Evolutionary conservation across 2,888 invertebrate species (phyloP).

Genomic region (Beris morrisii): DNA sequence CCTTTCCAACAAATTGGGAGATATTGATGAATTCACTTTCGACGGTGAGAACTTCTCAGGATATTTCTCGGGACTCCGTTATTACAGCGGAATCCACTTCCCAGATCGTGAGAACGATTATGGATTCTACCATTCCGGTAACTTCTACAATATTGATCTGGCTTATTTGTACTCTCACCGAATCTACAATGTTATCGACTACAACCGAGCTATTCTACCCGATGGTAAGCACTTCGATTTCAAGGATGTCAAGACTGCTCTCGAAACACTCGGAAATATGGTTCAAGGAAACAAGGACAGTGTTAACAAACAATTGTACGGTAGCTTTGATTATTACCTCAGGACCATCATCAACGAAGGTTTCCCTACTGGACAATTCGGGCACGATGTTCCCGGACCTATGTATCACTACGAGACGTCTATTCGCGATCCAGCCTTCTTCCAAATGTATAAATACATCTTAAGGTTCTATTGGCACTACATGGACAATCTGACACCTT

Average conservation of each 20-base stretch:
- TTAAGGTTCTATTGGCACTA: conserved; percentile 62
- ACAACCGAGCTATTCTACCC: conserved; percentile 58
- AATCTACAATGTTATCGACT: conserved; percentile 63
- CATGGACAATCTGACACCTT: conserved; percentile 63
- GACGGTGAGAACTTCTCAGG: conserved; percentile 62
- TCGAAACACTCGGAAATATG: conserved; percentile 60
- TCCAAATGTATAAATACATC: conserved; percentile 67
- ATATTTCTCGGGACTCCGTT: conserved; percentile 65
- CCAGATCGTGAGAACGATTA: conserved; percentile 64
- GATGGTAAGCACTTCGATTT: conserved; percentile 51
- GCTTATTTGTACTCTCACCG: conserved; percentile 62
- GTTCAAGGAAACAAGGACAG: conserved; percentile 62
- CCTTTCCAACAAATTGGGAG: conserved; percentile 68
- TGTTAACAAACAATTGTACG: conserved; percentile 59
- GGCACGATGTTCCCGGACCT: conserved; percentile 51
- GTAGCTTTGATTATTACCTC: conserved; percentile 58
- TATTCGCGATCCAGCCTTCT: conserved; percentile 74
- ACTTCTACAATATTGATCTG: conserved; percentile 48
- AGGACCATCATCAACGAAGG: conserved; percentile 61
- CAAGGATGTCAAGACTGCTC: conserved; percentile 47
- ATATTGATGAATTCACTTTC: conserved; percentile 64
- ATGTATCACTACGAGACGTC: conserved; percentile 68
- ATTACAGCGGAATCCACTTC: conserved; percentile 67
- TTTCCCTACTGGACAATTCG: conserved; percentile 46
- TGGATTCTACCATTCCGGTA: conserved; percentile 54